Conservation (phyloP, 2,797 vertebrate genomes). For the Psittacula echo region DNA sequence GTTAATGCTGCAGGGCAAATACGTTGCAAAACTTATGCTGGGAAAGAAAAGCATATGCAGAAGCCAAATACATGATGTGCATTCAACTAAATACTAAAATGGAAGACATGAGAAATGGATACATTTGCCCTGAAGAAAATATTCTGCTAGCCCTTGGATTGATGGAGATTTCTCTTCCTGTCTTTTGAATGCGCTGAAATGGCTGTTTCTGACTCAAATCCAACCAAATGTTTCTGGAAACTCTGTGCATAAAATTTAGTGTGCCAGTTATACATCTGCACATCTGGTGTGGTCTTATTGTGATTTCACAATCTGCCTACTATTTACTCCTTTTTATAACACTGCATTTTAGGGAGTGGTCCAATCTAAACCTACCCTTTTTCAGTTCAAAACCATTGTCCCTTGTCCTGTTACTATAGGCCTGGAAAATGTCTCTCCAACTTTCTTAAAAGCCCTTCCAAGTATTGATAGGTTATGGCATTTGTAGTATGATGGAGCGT, state of each 20-base stretch:
- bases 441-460: neutral
- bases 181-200: constrained; percentile 6
- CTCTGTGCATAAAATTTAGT: neutral
- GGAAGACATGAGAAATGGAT: neutral
- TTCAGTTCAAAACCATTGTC: neutral
- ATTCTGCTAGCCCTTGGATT: neutral
- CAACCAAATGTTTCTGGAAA: constrained; percentile 27
- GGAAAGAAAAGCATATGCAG: constrained; percentile 35
- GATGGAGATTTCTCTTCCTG: neutral
- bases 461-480: neutral
- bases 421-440: neutral
- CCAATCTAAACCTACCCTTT: neutral
- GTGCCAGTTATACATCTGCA: neutral
- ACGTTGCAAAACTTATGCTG: constrained; percentile 33
- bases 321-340: neutral
- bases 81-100: constrained; percentile 60
- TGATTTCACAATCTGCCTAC: neutral
- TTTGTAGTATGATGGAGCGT: neutral
- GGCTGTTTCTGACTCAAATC: neutral
- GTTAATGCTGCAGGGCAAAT: constrained; percentile 44
- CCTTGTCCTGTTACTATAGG: neutral
- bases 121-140: constrained; percentile 26
- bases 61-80: constrained; percentile 40
- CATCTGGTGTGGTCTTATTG: neutral
- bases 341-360: neutral